Percentiles rank a stretch among this genome's conserved stretches.
Conservation (phyloP, 1,140 invertebrate genomes). For the Notospermus geniculatus region DNA sequence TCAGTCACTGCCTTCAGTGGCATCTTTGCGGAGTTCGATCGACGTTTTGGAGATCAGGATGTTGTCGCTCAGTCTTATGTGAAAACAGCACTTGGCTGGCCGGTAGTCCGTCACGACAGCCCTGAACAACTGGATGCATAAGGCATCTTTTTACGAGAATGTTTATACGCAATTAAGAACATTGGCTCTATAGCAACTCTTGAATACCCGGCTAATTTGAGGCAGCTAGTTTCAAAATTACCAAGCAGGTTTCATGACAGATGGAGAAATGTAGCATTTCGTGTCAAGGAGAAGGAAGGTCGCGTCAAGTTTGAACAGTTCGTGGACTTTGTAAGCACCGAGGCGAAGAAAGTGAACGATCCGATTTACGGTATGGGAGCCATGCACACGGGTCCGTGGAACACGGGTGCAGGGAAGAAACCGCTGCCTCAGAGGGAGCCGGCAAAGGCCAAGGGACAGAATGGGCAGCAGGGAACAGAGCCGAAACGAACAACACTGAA, state of each 20-base stretch:
- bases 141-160: slow-evolving; percentile 11
- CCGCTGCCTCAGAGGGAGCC: no score
- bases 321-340: slow-evolving; percentile 19
- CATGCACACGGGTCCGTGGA: no score
- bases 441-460: no score
- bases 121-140: slow-evolving; percentile 11
- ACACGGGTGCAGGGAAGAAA: no score
- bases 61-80: slow-evolving; percentile 11
- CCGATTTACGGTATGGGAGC: no score
- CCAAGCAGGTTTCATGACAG: slow-evolving; percentile 24
- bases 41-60: slow-evolving; percentile 9
- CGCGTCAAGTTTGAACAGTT: slow-evolving; percentile 15
- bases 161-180: slow-evolving; percentile 9
- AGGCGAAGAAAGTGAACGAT: slow-evolving; percentile 24
- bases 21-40: slow-evolving; percentile 21
- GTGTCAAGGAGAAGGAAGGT: not conserved
- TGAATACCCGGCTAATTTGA: slow-evolving; percentile 23
- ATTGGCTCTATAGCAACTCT: slow-evolving; percentile 13
- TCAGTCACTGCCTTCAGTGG: slow-evolving; percentile 17
- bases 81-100: slow-evolving; percentile 10
- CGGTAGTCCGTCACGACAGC: slow-evolving; percentile 2
- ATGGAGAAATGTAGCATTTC: slow-evolving; percentile 22
- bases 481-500: no score
- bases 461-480: no score
- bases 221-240: slow-evolving; percentile 16